Evolutionary conservation across 2,888 invertebrate genomes (phyloP), one percentile per base, ranked within the genome.

Genomic region (Peribatodes rhomboidaria): DNA sequence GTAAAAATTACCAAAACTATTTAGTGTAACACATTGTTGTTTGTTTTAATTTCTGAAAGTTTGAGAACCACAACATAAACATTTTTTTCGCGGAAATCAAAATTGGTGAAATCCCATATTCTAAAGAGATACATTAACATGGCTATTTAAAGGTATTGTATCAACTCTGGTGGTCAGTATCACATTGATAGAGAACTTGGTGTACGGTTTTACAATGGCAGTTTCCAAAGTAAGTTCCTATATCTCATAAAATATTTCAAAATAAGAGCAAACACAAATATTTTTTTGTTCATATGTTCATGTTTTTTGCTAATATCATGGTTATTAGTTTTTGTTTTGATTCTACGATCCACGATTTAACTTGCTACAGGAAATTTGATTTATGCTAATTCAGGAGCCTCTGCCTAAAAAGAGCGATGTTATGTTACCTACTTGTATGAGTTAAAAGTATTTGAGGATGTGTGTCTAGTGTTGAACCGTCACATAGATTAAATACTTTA

Each of bases 141-240:
- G 57, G 53, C 64, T 69, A 72, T 71, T 68, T 66, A 68, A 62
- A 65, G 62, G 60, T 54, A 56, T 41, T 56, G 22, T 59, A 33
- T 10, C 33, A 10, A 11, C 46, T 20, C 16, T 37, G 4, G 27
- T 56, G 14, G 20, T 55, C 65, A 70, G 70, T 72, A 39, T 55
- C 56, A 44, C 54, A 50, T 6, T 42, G 11, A 41, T 16, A 22
- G 42, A 20, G 33, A 57, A 31, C 33, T 47, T 35, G 33, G n/a
- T 50, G 42, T 41, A 58, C n/a, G 13, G 54, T 27, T 42, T 59
- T 20, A 63, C 60, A 20, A 76, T 72, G 73, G 71, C 68, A 59
- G 68, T 61, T 20, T 67, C 61, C 11, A 75, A 73, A 69, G 78
- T 78, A 67, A 76, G 72, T 65, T 10, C 10, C 1, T 41, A 1